Percentiles rank a stretch among this genome's conserved stretches.
These are phyloP conservation scores for Pardalotus punctatus DNA, from an alignment of 2,113 vertebrate genomes.

Conservation along the genomic window DNA sequence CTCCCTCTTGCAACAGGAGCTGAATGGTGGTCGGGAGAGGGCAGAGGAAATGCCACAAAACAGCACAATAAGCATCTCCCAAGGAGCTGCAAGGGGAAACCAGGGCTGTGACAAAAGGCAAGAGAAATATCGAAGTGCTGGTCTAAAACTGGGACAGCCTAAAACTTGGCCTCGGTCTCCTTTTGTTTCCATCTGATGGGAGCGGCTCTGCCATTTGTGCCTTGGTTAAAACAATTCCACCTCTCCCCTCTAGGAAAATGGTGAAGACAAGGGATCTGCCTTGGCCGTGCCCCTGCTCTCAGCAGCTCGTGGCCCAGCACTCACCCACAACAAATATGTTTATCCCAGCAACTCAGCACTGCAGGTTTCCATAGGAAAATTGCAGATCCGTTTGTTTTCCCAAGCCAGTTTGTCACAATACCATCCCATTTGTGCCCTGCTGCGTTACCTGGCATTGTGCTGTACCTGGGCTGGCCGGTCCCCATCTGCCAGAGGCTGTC, in stretches of 20 bases:
- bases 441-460: background rate
- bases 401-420: background rate
- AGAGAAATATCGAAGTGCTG: background rate
- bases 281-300: background rate
- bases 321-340: background rate
- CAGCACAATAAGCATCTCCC: slow-evolving; percentile 6
- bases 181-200: background rate
- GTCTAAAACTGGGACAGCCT: slow-evolving; percentile 22
- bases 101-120: background rate
- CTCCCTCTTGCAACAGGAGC: slow-evolving; percentile 22
- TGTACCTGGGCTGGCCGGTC: background rate
- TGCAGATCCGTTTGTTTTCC: background rate
- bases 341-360: background rate
- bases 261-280: background rate
- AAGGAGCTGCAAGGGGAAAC: slow-evolving; percentile 19
- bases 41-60: background rate
- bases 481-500: slow-evolving; percentile 8
- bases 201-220: background rate
- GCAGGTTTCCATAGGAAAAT: background rate
- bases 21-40: background rate
- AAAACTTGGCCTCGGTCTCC: background rate
- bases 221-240: background rate
- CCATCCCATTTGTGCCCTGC: background rate
- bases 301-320: background rate
- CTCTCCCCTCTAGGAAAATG: background rate